phyloP scores from a whole-genome alignment of 2,888 invertebrate genomes.

The Cantharis nigra region DNA sequence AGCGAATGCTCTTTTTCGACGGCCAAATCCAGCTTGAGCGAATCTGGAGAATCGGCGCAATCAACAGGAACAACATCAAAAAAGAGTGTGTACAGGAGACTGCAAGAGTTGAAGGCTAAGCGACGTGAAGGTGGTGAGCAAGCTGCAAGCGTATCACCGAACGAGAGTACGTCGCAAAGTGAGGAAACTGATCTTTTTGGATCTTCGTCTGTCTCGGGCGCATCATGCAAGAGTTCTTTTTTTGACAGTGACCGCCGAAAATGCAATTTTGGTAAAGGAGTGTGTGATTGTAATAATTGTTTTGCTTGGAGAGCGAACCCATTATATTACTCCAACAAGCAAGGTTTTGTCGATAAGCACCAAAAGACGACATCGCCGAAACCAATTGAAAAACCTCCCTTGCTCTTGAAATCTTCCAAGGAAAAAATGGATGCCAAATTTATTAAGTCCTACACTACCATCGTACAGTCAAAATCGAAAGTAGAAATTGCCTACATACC shows the following conservation, averaged over 20 bases:
- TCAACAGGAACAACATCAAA: neutral
- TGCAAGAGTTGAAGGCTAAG: neutral
- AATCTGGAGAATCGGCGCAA: no score
- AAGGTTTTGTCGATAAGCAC: neutral
- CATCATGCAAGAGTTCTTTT: neutral
- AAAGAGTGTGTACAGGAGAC: neutral
- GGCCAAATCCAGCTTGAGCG: neutral
- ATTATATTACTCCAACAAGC: neutral
- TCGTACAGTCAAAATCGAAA: neutral
- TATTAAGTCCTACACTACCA: conserved; percentile 5
- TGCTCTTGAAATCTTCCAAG: neutral
- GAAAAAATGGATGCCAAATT: neutral
- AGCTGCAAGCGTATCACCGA: neutral
- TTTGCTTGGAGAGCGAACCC: neutral
- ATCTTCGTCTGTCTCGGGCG: neutral
- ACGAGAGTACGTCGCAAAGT: neutral
- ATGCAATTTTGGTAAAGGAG: neutral
- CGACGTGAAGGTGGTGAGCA: neutral
- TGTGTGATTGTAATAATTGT: neutral
- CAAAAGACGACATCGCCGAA: neutral
- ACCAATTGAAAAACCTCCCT: neutral
- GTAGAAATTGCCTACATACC: conserved; percentile 25
- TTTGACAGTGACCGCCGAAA: neutral
- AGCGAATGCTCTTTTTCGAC: neutral
- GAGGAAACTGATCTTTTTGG: neutral